Percentiles rank a stretch among this genome's conserved stretches.
These are phyloP conservation scores for Myripristis murdjan DNA, from an alignment of 2,797 vertebrate genomes.

Conservation along the genomic window DNA sequence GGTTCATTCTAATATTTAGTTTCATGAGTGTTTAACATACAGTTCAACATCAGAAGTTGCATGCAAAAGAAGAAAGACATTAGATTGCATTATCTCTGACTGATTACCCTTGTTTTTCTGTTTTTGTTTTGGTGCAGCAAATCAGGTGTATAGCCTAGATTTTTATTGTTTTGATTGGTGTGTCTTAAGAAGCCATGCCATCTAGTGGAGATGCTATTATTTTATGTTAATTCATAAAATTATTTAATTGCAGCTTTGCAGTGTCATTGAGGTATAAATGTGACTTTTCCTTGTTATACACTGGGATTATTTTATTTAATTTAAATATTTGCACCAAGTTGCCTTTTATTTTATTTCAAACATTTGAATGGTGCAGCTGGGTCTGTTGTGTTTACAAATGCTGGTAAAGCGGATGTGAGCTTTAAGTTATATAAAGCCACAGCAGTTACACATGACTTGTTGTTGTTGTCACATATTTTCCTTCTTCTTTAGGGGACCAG, in stretches of 20 bases:
- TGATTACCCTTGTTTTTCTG: conserved; percentile 1
- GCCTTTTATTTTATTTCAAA: conserved; percentile 6
- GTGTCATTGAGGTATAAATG: conserved; percentile 7
- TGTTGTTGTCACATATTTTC: conserved; percentile 5
- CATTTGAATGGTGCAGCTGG: conserved; percentile 5
- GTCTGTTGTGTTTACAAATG: neutral
- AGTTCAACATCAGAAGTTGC: neutral
- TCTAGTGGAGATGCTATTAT: conserved; percentile 12
- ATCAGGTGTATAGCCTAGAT: conserved; percentile 11
- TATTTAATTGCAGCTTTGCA: conserved; percentile 15
- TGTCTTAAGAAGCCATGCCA: conserved; percentile 10
- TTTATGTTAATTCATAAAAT: conserved; percentile 1
- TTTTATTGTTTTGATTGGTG: conserved; percentile 16
- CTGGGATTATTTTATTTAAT: conserved; percentile 17
- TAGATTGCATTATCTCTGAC: neutral
- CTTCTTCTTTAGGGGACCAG: no score
- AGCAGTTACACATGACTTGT: conserved; percentile 3
- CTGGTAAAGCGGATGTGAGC: neutral
- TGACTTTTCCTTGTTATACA: conserved; percentile 12
- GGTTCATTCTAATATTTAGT: conserved; percentile 4
- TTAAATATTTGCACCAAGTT: conserved; percentile 11
- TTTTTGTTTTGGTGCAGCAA: conserved; percentile 9
- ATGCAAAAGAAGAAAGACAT: neutral
- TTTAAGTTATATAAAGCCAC: conserved; percentile 2
- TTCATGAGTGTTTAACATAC: neutral